phyloP scores from a whole-genome alignment of 2,113 vertebrate genomes.

The Erythrocercus mccallii region DNA sequence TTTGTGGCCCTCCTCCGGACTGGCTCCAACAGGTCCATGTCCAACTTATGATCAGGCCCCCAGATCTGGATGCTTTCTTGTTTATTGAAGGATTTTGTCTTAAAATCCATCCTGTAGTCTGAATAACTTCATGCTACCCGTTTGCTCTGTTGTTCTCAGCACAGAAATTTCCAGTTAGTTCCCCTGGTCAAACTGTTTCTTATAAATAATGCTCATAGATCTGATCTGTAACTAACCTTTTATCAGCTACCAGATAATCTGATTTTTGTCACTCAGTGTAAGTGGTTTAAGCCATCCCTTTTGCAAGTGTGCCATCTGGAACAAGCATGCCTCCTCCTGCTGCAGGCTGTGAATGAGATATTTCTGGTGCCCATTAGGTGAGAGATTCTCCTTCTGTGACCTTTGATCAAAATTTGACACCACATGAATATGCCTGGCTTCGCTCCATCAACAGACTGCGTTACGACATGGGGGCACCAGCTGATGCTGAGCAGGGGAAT shows the following conservation, averaged over 20 bases:
- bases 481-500: neutral
- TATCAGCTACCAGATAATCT: neutral
- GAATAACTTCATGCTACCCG: neutral
- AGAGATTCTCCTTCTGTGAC: neutral
- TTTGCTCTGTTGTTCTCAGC: neutral
- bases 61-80: neutral
- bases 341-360: neutral
- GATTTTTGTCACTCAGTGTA: neutral
- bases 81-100: neutral
- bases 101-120: neutral
- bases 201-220: neutral
- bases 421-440: neutral
- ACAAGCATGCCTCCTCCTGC: neutral
- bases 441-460: neutral
- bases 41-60: neutral
- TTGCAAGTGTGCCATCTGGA: neutral
- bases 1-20: neutral
- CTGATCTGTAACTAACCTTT: neutral
- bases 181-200: neutral
- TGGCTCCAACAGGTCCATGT: neutral
- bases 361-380: neutral
- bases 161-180: neutral
- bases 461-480: neutral
- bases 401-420: neutral
- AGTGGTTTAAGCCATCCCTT: slow-evolving; percentile 2